phyloP scores from a whole-genome alignment of 1,140 invertebrate species.

The Drosophila truncata region DNA sequence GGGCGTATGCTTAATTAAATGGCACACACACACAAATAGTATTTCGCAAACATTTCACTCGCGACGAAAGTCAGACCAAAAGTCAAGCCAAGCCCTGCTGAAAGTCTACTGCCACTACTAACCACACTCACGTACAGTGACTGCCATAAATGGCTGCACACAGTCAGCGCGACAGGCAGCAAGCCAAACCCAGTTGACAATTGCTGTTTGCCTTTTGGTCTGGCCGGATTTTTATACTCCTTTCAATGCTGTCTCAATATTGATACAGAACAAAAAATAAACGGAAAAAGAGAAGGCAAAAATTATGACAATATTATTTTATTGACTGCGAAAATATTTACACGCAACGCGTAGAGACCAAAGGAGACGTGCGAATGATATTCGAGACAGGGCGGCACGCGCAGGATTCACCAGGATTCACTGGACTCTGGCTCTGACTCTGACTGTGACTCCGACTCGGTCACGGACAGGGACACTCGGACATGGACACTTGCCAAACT shows the following conservation, averaged over 20 bases:
- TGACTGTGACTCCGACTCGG: conserved; percentile 5
- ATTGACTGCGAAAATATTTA: conserved; percentile 83
- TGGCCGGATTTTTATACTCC: conserved; percentile 73
- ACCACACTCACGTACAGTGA: conserved; percentile 53
- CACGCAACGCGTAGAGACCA: conserved; percentile 60
- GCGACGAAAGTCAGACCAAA: conserved; percentile 17
- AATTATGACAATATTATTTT: conserved; percentile 83
- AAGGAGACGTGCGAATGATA: conserved; percentile 48
- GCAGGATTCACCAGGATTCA: conserved; percentile 27
- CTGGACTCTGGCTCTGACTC: conserved; percentile 1
- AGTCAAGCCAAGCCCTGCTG: conserved; percentile 37
- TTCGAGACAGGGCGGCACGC: conserved; percentile 59
- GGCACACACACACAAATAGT: conserved; percentile 16
- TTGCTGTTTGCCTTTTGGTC: conserved; percentile 57
- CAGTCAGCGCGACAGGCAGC: conserved; percentile 3
- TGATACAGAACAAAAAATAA: conserved; percentile 49
- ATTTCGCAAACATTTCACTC: conserved; percentile 15
- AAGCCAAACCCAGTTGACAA: conserved; percentile 48
- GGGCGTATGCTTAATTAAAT: conserved; percentile 66
- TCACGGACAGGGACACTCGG: conserved; percentile 10
- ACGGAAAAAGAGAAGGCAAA: conserved; percentile 35
- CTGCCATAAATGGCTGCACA: conserved; percentile 56
- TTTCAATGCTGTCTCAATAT: conserved; percentile 76
- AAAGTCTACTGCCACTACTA: conserved; percentile 65
- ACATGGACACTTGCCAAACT: conserved; percentile 42